Conservation (phyloP, 2,888 invertebrate genomes). For the Acronicta leporina region DNA sequence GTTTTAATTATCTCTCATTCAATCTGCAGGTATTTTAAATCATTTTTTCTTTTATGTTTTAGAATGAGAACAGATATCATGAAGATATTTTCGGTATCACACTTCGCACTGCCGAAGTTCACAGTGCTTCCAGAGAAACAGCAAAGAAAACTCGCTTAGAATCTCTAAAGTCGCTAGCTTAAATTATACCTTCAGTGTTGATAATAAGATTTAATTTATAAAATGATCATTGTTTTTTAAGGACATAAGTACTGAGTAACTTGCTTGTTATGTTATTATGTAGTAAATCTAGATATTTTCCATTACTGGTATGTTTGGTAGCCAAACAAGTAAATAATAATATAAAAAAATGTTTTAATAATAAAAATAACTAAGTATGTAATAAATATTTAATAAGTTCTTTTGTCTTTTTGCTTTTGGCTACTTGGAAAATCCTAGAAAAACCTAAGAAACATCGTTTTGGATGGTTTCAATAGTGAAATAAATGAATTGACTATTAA, state of each 20-base stretch:
- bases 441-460: too few species aligned
- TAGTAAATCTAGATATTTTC: neutral
- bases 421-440: neutral
- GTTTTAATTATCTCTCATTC: too few species aligned
- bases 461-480: too few species aligned
- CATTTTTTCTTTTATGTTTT: constrained; percentile 54
- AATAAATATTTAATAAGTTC: neutral
- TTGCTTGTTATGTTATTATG: constrained; percentile 1
- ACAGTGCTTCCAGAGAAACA: constrained; percentile 94
- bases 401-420: neutral
- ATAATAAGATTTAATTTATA: neutral
- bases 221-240: constrained; percentile 1
- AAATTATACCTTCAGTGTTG: constrained; percentile 14
- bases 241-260: neutral
- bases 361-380: neutral
- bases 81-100: constrained; percentile 99
- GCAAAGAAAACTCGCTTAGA: constrained; percentile 88
- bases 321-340: neutral
- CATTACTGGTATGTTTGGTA: neutral
- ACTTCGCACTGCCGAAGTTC: constrained; percentile 95
- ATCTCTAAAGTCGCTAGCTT: constrained; percentile 67
- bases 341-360: neutral
- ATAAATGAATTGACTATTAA: too few species aligned
- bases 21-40: neutral
- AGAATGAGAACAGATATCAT: constrained; percentile 98